Conservation (phyloP, 1,140 invertebrate genomes). For the Diorhabda sublineata region DNA sequence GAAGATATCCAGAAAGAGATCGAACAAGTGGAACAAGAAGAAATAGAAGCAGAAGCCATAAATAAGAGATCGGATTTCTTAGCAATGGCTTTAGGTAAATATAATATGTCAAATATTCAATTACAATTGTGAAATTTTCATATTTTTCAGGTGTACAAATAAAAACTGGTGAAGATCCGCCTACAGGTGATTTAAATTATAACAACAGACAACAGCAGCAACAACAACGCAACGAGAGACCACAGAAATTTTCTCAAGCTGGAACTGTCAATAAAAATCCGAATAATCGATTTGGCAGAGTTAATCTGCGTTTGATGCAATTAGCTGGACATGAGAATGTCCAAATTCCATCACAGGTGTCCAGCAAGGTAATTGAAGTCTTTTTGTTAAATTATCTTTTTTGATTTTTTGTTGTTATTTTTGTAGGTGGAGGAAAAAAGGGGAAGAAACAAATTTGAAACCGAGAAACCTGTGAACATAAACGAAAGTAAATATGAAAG, state of each 20-base stretch:
- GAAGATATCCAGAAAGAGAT: slow-evolving; percentile 19
- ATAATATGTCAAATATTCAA: not conserved
- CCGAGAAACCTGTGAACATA: slow-evolving; percentile 32
- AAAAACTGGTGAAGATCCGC: slow-evolving; percentile 44
- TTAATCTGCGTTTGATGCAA: slow-evolving; percentile 26
- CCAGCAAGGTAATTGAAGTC: slow-evolving; percentile 3
- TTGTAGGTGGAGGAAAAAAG: slow-evolving; percentile 19
- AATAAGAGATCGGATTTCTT: slow-evolving; percentile 44
- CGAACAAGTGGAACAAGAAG: slow-evolving; percentile 14
- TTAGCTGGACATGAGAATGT: slow-evolving; percentile 27
- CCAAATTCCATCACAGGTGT: not conserved
- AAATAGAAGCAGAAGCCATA: slow-evolving; percentile 22
- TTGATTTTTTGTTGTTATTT: not conserved
- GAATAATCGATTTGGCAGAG: slow-evolving; percentile 11
- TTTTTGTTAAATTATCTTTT: not conserved
- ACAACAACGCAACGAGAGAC: slow-evolving; percentile 27
- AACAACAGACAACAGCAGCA: slow-evolving; percentile 26
- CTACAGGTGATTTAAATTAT: slow-evolving; percentile 36
- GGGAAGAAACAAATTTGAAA: slow-evolving; percentile 41
- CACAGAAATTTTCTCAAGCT: slow-evolving; percentile 3
- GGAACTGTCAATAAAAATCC: not conserved
- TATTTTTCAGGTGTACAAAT: slow-evolving; percentile 42
- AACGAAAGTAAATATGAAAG: slow-evolving; percentile 18
- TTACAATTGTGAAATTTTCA: not conserved
- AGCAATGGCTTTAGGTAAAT: slow-evolving; percentile 45